Evolutionary conservation across 1,140 invertebrate species (phyloP), one percentile per base, ranked within the genome.

Genomic region (Ceratosolen solmsi): DNA sequence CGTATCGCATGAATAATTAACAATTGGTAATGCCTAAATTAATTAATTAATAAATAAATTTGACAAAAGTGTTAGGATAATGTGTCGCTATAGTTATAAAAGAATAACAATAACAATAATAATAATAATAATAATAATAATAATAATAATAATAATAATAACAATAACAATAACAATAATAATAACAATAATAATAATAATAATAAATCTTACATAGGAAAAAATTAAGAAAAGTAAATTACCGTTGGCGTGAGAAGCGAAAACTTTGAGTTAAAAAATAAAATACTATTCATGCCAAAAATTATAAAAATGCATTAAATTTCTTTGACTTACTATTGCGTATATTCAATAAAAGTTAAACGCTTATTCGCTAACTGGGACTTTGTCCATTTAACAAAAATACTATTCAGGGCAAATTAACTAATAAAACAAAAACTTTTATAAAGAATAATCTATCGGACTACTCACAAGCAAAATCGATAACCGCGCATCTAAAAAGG

Each of bases 401-500:
- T 33, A 0, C 1, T n/a, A 68, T 15, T 13, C 5, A n/a, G 22
- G 33, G 15, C 5, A 38, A 68, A 38, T 68, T 9, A 9, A 38
- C 5, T 17, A 68, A 38, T n/a, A 22, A 17, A 38, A n/a, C 20
- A 38, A 38, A 38, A 68, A 68, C 27, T 68, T 38, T 36, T 38
- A 38, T 68, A 38, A 63, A 77, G 27, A 77, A 38, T 75, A 56
- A 76, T 60, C 36, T 76, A 76, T 78, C 41, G 38, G 41, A 11
- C 68, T 56, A 27, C 56, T 80, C 54, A 56, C 46, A 51, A 74
- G 79, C 30, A 75, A 82, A 77, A 82, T 82, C 80, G 80, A 82
- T 82, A 81, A 68, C 80, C 60, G 73, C 73, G 72, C 60, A 70
- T 77, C 41, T 74, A 75, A 81, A 81, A 81, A 81, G 73, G 80